Evolutionary conservation across 1,140 invertebrate species (phyloP).

Genomic region (Venturia canescens): DNA sequence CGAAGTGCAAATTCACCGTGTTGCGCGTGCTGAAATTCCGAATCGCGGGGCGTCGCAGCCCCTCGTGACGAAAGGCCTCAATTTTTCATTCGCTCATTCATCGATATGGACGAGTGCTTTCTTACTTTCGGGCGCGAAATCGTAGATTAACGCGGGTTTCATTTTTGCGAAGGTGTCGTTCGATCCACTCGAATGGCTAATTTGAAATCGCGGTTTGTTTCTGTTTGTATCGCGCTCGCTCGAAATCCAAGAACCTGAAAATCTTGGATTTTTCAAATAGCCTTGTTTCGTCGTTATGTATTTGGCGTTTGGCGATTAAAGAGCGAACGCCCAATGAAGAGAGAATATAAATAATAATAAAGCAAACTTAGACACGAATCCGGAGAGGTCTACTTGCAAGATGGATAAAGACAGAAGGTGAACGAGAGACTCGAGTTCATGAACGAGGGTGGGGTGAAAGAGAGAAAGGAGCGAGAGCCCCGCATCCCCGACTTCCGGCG

Average conservation of each 20-base stretch:
- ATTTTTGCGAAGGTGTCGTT: too few species aligned
- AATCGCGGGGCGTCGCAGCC: background rate
- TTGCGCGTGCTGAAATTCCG: background rate
- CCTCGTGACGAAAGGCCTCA: background rate
- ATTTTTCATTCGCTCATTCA: too few species aligned
- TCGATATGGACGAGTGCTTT: too few species aligned
- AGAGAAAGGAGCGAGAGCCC: slow-evolving; percentile 48
- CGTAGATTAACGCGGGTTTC: too few species aligned
- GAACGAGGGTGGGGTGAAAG: slow-evolving; percentile 3
- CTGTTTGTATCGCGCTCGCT: too few species aligned
- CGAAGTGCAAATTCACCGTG: slow-evolving; percentile 1
- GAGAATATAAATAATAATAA: slow-evolving; percentile 61
- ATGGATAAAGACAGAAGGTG: slow-evolving; percentile 37
- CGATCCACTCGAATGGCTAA: too few species aligned
- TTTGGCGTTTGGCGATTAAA: slow-evolving; percentile 24
- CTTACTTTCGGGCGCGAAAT: too few species aligned
- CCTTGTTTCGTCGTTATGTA: slow-evolving; percentile 27
- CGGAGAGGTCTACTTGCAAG: slow-evolving; percentile 39
- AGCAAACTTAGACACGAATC: slow-evolving; percentile 30
- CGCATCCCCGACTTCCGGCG: slow-evolving; percentile 66
- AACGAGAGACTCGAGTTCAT: slow-evolving; percentile 28
- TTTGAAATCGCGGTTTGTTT: too few species aligned
- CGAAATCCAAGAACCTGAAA: too few species aligned
- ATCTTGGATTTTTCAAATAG: too few species aligned
- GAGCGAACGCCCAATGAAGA: background rate